These are phyloP conservation scores for Aleadryas rufinucha DNA, from an alignment of 2,113 vertebrate species.

Conservation along the genomic window DNA sequence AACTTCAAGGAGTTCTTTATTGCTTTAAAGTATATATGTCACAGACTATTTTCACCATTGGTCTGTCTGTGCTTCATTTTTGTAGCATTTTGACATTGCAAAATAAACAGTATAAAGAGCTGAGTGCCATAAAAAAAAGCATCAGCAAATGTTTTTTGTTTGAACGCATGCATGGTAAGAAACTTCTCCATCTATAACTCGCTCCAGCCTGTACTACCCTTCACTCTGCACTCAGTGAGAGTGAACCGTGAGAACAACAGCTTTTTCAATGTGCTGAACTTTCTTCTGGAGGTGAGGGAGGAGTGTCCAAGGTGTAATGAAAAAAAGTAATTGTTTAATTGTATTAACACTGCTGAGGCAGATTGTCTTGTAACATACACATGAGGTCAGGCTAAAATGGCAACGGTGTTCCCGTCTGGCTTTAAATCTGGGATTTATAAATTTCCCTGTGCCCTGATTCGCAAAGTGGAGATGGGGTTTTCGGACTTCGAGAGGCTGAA, in stretches of 20 bases:
- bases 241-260: background rate
- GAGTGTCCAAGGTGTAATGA: background rate
- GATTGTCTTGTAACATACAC: background rate
- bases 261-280: background rate
- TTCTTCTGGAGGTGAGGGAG: background rate
- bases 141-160: background rate
- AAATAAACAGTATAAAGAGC: background rate
- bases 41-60: background rate
- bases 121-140: background rate
- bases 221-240: background rate
- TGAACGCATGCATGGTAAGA: background rate
- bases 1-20: background rate
- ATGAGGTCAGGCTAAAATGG: background rate
- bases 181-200: background rate
- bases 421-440: background rate
- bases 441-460: background rate
- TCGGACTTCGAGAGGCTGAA: background rate
- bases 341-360: background rate
- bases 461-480: background rate
- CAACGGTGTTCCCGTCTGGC: accelerated
- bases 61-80: background rate
- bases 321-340: background rate
- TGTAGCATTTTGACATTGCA: background rate
- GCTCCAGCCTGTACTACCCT: background rate
- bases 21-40: background rate